Conservation (phyloP, 2,797 vertebrate species). For the Chromis chromis region DNA sequence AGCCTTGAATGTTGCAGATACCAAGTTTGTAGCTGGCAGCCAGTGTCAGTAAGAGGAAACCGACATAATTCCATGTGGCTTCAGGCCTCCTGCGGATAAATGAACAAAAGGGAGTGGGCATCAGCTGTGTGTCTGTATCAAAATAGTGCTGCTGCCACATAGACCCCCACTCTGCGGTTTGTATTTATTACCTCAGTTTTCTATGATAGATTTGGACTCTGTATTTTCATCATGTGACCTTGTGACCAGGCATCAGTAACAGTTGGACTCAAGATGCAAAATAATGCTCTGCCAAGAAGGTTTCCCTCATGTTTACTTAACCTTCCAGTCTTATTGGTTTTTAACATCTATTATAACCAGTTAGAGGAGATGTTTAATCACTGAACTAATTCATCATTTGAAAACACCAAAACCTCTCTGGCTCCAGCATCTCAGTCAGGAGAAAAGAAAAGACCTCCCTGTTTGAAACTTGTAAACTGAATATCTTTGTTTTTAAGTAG, state of each 20-base stretch:
- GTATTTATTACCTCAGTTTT: constrained; percentile 50
- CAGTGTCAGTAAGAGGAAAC: constrained; percentile 38
- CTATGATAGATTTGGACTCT: constrained; percentile 10
- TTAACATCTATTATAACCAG: background rate
- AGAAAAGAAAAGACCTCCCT: no score
- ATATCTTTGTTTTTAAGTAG: no score
- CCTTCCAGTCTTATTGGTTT: background rate
- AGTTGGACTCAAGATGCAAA: background rate
- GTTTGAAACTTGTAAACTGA: no score
- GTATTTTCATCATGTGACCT: constrained; percentile 13
- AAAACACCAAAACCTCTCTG: background rate
- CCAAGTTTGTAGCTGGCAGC: constrained; percentile 22
- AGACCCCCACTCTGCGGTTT: constrained; percentile 14
- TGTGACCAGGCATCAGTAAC: constrained; percentile 25
- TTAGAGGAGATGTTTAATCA: background rate
- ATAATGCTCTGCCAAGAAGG: background rate
- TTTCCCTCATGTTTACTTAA: background rate
- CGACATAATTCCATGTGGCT: constrained; percentile 16
- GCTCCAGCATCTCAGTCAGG: no score
- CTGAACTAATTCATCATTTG: background rate
- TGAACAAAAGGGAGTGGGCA: constrained; percentile 22
- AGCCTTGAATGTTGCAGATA: background rate
- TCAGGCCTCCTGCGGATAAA: constrained; percentile 28
- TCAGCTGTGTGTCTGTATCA: constrained; percentile 11
- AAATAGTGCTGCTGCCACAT: constrained; percentile 26